Evolutionary conservation across 2,888 invertebrate species (phyloP), one percentile per base, ranked within the genome.

Genomic region (Rhagophthalmus giganteus): DNA sequence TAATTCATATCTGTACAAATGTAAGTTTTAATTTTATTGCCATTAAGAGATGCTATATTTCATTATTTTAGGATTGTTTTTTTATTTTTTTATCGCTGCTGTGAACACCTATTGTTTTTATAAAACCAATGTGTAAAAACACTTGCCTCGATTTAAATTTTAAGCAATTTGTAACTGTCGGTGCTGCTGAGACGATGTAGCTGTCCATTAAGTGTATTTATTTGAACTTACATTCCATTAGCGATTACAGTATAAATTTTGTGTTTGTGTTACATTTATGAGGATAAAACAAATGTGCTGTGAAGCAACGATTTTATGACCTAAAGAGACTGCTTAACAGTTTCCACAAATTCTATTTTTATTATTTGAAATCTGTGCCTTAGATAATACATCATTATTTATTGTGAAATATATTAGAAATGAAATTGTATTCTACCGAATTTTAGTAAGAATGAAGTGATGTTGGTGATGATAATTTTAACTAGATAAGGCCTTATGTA

Each of bases 291-390:
- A 40, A 34, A 20, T 51, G 51, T 41, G 51, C 51, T 51, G 51
- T 51, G 51, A 51, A 51, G 40, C 45, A 40, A 40, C 32, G 16
- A 45, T 42, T 34, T 39, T 39, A 47, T 33, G 40, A 39, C 31
- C 14, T 37, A 14, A 32, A 39, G 32, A 25, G 9, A 34, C 38
- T 14, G 39, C 37, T 15, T 31, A 32, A 26, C 52, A 34, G 42
- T 44, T 49, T 42, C 40, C 31, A 41, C 46, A 45, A 37, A 34
- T 32, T 44, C 30, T 45, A 35, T 46, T 45, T 47, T 33, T 53
- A 49, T 50, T 51, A 38, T 50, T 57, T 35, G 41, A 40, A 50
- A 53, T 49, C 52, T 52, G 58, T 55, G 58, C 58, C 58, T 58
- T 56, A 58, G 50, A 54, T 39, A 30, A 46, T 30, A 47, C 33